These are phyloP conservation scores for Enteromius trimaculatus DNA, from an alignment of 2,797 vertebrate species.

Conservation along the genomic window DNA sequence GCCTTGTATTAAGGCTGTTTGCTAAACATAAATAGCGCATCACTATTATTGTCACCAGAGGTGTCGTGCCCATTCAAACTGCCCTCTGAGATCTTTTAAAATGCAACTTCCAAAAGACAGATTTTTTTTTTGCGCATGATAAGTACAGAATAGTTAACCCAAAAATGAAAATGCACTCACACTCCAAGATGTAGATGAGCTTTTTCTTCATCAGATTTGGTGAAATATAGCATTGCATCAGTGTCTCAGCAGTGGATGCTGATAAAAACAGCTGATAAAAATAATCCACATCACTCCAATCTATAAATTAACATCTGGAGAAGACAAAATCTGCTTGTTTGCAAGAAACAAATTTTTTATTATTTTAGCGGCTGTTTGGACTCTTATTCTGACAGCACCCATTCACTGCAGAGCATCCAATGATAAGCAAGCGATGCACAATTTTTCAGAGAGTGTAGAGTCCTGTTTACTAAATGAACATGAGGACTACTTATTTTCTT, in stretches of 20 bases:
- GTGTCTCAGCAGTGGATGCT: rapidly evolving
- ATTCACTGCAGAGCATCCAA: background rate
- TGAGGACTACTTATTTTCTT: constrained; percentile 6
- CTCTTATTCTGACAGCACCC: background rate
- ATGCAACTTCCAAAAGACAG: background rate
- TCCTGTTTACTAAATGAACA: constrained; percentile 13
- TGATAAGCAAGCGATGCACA: background rate
- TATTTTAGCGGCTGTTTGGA: background rate
- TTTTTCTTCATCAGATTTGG: background rate
- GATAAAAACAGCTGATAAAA: background rate
- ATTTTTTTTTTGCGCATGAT: background rate
- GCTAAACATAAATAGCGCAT: too few relatives aligned
- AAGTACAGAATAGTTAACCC: background rate
- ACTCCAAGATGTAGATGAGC: background rate
- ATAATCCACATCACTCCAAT: background rate
- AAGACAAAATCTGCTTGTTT: background rate
- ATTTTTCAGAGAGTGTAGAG: background rate
- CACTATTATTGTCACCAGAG: background rate
- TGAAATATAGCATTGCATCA: background rate
- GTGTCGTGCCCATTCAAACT: background rate
- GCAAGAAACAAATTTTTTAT: background rate
- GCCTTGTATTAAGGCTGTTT: background rate
- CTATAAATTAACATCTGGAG: background rate
- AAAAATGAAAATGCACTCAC: background rate
- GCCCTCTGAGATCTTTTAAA: background rate